These are phyloP conservation scores for Probaryconus sp. DNA, from an alignment of 1,140 invertebrate species.

Conservation along the genomic window DNA sequence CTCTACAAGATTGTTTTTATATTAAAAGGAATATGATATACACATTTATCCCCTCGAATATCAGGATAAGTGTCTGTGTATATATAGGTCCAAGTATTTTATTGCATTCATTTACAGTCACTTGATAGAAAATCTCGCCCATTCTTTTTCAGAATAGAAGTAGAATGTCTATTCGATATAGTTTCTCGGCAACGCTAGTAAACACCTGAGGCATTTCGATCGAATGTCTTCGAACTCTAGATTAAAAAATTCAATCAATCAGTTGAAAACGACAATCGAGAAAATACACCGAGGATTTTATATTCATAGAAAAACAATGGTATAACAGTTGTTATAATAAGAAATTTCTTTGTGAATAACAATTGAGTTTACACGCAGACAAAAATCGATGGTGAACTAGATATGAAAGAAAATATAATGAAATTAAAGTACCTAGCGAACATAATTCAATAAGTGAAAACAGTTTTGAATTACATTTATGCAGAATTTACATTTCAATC, in stretches of 20 bases:
- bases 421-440: too few species aligned
- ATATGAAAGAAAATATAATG: too few species aligned
- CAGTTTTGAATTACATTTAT: constrained; percentile 4
- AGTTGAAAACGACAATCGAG: constrained; percentile 24
- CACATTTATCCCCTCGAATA: too few species aligned
- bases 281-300: constrained; percentile 21
- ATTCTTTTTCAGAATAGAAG: constrained; percentile 39
- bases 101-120: constrained; percentile 35
- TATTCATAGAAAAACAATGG: constrained; percentile 20
- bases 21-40: too few species aligned
- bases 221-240: constrained; percentile 37
- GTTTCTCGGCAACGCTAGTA: constrained; percentile 39
- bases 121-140: constrained; percentile 30
- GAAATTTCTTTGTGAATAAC: too few species aligned
- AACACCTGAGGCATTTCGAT: constrained; percentile 55
- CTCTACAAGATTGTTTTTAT: too few species aligned
- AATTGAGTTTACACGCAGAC: too few species aligned
- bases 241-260: constrained; percentile 53
- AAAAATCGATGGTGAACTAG: too few species aligned
- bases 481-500: too few species aligned
- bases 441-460: too few species aligned
- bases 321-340: neutral
- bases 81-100: neutral
- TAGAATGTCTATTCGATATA: constrained; percentile 47
- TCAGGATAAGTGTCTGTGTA: neutral